Evolutionary conservation across 2,113 vertebrate genomes (phyloP).

Genomic region (Mystacornis crossleyi): DNA sequence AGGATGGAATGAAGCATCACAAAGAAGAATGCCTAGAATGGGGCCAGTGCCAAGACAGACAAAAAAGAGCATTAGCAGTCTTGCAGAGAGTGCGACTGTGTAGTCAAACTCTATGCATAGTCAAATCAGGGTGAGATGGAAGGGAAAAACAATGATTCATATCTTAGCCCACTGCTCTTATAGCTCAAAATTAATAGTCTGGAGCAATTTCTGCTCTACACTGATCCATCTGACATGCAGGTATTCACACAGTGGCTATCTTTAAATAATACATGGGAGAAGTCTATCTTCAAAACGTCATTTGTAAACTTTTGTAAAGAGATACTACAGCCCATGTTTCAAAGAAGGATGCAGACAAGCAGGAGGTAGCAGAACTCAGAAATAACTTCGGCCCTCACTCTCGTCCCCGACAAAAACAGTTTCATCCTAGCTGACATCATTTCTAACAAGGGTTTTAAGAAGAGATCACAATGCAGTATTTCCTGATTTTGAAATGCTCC

Average conservation of each 20-base stretch:
- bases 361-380: not conserved
- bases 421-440: not conserved
- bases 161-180: not conserved
- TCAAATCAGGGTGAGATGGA: slow-evolving; percentile 13
- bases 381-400: not conserved
- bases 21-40: not conserved
- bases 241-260: not conserved
- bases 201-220: not conserved
- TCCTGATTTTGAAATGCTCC: not conserved
- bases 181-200: not conserved
- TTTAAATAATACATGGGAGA: not conserved
- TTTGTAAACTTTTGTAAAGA: not conserved
- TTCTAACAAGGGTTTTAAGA: slow-evolving; percentile 5
- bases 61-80: slow-evolving; percentile 27
- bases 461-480: not conserved
- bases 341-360: not conserved
- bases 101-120: not conserved
- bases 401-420: not conserved
- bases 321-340: not conserved
- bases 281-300: not conserved
- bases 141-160: slow-evolving; percentile 1
- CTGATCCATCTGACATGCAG: not conserved
- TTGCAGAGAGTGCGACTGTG: not conserved
- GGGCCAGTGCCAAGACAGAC: slow-evolving; percentile 4
- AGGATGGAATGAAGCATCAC: not conserved